phyloP scores from a whole-genome alignment of 2,888 invertebrate species.

The Dolichopus griseipennis region DNA sequence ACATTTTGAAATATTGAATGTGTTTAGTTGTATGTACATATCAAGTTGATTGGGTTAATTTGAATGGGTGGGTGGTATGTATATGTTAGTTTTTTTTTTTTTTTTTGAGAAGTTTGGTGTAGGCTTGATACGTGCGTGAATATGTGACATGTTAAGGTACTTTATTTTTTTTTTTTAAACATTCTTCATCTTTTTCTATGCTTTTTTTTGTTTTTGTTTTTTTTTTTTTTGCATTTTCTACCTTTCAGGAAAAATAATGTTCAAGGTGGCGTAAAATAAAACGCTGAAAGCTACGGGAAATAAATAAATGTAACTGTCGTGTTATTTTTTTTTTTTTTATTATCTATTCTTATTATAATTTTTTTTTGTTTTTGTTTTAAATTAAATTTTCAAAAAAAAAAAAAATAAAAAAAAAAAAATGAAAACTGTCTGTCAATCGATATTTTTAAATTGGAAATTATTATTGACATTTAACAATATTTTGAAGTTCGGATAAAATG shows the following conservation, averaged over 20 bases:
- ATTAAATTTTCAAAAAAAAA: no score
- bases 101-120: background rate
- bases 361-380: no score
- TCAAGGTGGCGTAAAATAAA: background rate
- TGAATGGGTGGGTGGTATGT: background rate
- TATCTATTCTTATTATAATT: background rate
- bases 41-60: background rate
- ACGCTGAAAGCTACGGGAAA: background rate
- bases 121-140: background rate
- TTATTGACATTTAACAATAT: background rate
- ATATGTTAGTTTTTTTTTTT: background rate
- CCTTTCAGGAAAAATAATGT: background rate
- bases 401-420: background rate
- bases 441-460: background rate
- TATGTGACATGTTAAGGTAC: slow-evolving; percentile 6
- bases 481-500: background rate
- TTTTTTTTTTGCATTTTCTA: background rate
- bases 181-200: background rate
- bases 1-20: background rate
- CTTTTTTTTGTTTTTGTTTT: background rate
- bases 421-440: background rate
- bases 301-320: background rate
- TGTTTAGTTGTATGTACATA: no score
- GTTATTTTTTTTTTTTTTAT: background rate
- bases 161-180: background rate